Evolutionary conservation across 2,113 vertebrate genomes (phyloP).

Genomic region (Cygnus atratus): DNA sequence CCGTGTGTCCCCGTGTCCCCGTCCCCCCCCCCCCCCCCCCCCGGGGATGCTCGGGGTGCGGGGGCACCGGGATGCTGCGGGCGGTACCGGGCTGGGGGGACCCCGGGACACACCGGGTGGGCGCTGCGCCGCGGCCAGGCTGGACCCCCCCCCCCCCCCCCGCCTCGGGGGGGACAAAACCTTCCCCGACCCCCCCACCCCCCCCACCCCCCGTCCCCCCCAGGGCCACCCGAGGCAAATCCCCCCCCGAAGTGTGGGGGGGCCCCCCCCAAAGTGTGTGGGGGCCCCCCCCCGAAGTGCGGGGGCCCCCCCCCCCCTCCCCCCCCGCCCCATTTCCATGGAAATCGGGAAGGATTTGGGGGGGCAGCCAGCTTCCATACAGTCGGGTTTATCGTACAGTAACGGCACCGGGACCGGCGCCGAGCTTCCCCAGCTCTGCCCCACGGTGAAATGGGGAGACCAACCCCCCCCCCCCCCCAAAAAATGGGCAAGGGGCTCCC

Average conservation of each 20-base stretch:
- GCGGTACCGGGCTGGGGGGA: no score
- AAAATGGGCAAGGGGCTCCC: not conserved
- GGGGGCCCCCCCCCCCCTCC: not conserved
- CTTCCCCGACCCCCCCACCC: not conserved
- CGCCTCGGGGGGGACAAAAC: not conserved
- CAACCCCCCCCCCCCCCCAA: no score
- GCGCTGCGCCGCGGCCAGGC: not conserved
- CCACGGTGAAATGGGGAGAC: not conserved
- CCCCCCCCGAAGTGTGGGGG: no score
- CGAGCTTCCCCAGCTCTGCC: not conserved
- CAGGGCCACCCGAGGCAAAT: no score
- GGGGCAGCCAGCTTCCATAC: not conserved
- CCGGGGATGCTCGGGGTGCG: not conserved
- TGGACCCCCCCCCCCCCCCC: no score
- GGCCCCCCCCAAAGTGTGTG: no score
- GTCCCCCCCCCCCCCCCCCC: no score
- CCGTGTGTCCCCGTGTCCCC: not conserved
- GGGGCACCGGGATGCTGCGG: not conserved
- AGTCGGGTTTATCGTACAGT: not conserved
- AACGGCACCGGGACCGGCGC: not conserved
- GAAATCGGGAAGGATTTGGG: not conserved
- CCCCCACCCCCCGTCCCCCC: not conserved
- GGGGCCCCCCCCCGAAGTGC: no score
- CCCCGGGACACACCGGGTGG: not conserved
- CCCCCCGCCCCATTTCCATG: not conserved